Conservation (phyloP, 2,797 vertebrate species). For the Semaprochilodus insignis region DNA sequence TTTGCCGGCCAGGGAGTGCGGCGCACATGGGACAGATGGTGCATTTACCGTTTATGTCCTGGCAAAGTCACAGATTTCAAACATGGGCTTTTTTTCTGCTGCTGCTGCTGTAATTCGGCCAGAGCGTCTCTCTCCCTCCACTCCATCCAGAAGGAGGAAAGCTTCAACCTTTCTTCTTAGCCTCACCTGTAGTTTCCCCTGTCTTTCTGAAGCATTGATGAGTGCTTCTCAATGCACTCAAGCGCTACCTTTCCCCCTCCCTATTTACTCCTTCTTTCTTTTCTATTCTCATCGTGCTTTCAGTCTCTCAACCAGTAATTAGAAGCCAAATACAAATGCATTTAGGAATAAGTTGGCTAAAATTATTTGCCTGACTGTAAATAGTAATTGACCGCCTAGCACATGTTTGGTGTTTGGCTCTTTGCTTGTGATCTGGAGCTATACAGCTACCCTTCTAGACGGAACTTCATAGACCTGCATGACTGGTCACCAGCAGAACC, state of each 20-base stretch:
- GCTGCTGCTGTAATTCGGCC: slow-evolving; percentile 56
- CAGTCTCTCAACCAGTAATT: slow-evolving; percentile 4
- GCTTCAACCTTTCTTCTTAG: slow-evolving; percentile 12
- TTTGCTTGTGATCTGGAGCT: background rate
- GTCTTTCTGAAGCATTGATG: slow-evolving; percentile 21
- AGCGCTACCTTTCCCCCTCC: background rate
- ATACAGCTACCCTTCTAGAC: too few relatives aligned
- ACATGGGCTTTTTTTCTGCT: slow-evolving; percentile 50
- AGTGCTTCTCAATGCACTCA: background rate
- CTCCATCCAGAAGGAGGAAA: slow-evolving; percentile 2
- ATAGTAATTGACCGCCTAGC: too few relatives aligned
- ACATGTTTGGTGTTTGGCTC: too few relatives aligned
- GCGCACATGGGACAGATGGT: slow-evolving; percentile 71
- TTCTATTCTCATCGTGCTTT: background rate
- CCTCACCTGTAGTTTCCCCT: slow-evolving; percentile 32
- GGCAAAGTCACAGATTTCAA: slow-evolving; percentile 66
- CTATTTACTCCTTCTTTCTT: slow-evolving; percentile 12
- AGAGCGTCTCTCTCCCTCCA: slow-evolving; percentile 59
- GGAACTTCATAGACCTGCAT: too few relatives aligned
- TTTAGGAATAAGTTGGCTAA: too few relatives aligned
- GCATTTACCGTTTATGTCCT: slow-evolving; percentile 73
- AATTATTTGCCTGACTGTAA: too few relatives aligned
- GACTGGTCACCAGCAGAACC: too few relatives aligned
- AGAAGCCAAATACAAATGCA: too few relatives aligned
- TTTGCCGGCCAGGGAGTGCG: slow-evolving; percentile 50